Evolutionary conservation across 2,888 invertebrate genomes (phyloP), one percentile per base, ranked within the genome.

Genomic region (Oscheius sp.): DNA sequence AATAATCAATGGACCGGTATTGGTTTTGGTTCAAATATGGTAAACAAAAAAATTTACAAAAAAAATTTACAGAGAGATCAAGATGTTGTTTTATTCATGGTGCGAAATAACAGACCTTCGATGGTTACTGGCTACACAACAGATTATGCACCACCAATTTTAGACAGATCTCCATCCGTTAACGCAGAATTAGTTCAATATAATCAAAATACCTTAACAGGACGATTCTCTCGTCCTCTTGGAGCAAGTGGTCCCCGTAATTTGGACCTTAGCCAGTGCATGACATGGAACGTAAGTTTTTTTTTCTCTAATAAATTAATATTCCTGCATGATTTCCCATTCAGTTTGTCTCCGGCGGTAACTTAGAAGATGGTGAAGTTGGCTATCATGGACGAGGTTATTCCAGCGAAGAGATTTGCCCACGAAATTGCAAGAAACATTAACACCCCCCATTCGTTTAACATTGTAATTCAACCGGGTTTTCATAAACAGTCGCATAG

Each of bases 1-100:
- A 76, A 76, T 56, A 76, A 76, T 56, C 72, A 76, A 28, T 76
- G 75, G 75, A 73, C 73, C 12, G 75, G 69, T 0, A 62, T 76
- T 20, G 75, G 71, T 9, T 76, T 73, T 30, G 75, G 75, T 36
- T 57, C 67, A 0, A 66, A 62, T 22, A 76, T 76, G 75, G 75
- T 73, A 38, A 32, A 36, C 12, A 30, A 0, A 28, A 28, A 2
- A 28, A n/a, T 22, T 17, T 41, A 38, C 71, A 8, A 38, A 38
- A 24, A 5, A 6, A 8, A n/a, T 26, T 36, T 73, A 9, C 47
- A 74, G 75, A 70, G 69, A 30, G 59, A 76, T 64, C 56, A 73
- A 17, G 68, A 67, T 6, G 72, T 73, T 4, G 73, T 76, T 17
- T 30, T 76, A 1, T 73, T 76, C 65, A 66, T 64, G 61, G 50